A percentile compares a stretch with the other conserved stretches of the same genome.
phyloP scores from a whole-genome alignment of 92 coral and sea anemone species.

The Parazoanthus darwini region DNA sequence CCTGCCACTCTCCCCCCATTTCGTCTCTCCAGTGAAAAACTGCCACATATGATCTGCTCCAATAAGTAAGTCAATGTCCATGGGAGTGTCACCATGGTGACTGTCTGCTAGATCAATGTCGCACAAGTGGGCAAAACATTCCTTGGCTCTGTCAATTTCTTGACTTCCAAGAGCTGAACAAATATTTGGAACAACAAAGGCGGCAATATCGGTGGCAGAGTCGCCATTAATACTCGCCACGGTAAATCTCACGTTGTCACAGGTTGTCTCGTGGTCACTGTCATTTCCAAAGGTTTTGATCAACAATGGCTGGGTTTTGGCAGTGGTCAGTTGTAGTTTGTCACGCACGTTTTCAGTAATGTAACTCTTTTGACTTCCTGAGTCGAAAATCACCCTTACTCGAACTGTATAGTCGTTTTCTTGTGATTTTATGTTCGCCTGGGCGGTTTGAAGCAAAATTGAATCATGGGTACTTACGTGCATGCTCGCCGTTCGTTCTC shows the following conservation, averaged over 20 bases:
- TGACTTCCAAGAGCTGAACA: slow-evolving; percentile 58
- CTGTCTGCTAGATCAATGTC: slow-evolving; percentile 57
- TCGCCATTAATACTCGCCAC: slow-evolving; percentile 36
- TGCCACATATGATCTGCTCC: slow-evolving; percentile 56
- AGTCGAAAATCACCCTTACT: slow-evolving; percentile 58
- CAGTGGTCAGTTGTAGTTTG: slow-evolving; percentile 38
- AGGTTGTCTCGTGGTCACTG: slow-evolving; percentile 30
- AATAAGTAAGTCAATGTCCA: slow-evolving; percentile 54
- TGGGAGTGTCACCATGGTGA: slow-evolving; percentile 43
- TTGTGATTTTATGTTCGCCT: slow-evolving; percentile 41
- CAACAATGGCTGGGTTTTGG: slow-evolving; percentile 46
- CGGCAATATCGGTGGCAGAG: slow-evolving; percentile 23
- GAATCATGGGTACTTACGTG: slow-evolving; percentile 57
- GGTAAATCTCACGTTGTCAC: slow-evolving; percentile 41
- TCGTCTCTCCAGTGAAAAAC: slow-evolving; percentile 57
- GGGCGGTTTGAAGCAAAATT: slow-evolving; percentile 60
- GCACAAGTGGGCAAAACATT: slow-evolving; percentile 28
- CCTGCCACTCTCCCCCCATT: slow-evolving; percentile 49
- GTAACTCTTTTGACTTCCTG: slow-evolving; percentile 62
- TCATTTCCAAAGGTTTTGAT: slow-evolving; percentile 57
- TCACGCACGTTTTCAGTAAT: neutral
- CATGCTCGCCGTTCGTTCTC: neutral
- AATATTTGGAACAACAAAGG: slow-evolving; percentile 58
- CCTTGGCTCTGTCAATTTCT: slow-evolving; percentile 50
- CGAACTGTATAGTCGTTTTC: slow-evolving; percentile 6